Base-by-base conservation (phyloP, 2,113 vertebrate species). In the Petaurus breviceps region DNA sequence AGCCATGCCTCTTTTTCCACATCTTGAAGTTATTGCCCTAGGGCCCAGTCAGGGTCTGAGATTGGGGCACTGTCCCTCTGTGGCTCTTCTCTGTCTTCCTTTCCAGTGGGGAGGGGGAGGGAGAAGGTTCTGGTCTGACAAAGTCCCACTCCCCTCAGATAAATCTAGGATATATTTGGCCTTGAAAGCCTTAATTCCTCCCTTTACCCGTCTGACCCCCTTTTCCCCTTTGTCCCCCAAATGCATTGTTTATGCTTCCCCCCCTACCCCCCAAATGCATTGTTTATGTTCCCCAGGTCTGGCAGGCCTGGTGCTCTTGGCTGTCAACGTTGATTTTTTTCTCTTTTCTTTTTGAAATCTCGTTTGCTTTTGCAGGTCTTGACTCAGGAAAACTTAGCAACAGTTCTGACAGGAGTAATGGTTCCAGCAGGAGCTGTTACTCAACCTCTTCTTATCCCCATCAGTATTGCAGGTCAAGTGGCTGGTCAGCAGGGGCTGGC, bases 361-460 rank as follows among this genome's bases (percentile, higher is more conserved):
- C 96, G 98, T 99, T 99, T 99, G 93, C 98, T 98, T 98, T 98
- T 98, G 95, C 98, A 99, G 99, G 99, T 99, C 98, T 99, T 99
- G 99, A 99, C 99, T 98, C 99, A 99, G 99, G 99, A 99, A 97
- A 99, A 99, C 98, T 98, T 99, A 99, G 99, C 99, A 98, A 99
- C 99, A 97, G 99, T 99, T 99, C 99, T 99, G 99, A 99, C 99
- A 89, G 99, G 99, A 96, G 99, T 99, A 99, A 99, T 99, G 99
- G 99, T 99, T 97, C 99, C 99, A 97, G 99, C 99, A 91, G 99
- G 99, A 96, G 99, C 99, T 95, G 98, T 99, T 98, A 99, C 99
- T 98, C 99, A 99, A 98, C 99, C 99, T 95, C 98, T 99, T 98
- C 99, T 99, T 98, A 99, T 99, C 98, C 99, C 99, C 97, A 98